Evolutionary conservation across 1,140 invertebrate genomes (phyloP), one percentile per base, ranked within the genome.

Genomic region (Mercenaria mercenaria): DNA sequence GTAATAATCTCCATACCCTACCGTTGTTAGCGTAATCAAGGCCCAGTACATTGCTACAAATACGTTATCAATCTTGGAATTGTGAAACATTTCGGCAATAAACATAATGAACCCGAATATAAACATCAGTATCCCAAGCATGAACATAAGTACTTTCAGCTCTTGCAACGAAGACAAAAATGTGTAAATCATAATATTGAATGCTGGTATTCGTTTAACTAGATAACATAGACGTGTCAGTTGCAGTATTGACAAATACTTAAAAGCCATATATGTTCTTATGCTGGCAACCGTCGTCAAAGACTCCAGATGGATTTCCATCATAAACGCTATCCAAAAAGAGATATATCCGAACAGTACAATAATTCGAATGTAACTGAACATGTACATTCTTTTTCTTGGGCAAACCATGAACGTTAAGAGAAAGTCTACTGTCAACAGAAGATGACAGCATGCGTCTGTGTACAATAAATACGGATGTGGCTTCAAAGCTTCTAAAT

Each of bases 11-110:
- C 95, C 95, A 88, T 96, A 96, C 23, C 95, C 96, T 15, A 96
- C 95, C 29, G 95, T 95, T 61, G 95, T 95, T 93, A 95, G 96
- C 34, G 96, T 96, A 83, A 96, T 96, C 29, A 95, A 91, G 13
- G 96, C 95, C 96, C 96, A 96, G 95, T 96, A 96, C 67, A 84
- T 76, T 8, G 64, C 72, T 20, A 61, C 64, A 77, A 89, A 89
- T 23, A 77, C 59, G 56, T 83, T 89, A 39, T 82, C 50, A 11
- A 83, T 69, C 11, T 69, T 76, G 18, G 43, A 43, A 37, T 61
- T 59, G 23, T 74, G 72, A 47, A 86, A 37, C n/a, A 76, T 50
- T 72, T 86, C 84, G 6, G 69, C 34, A 11, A 61, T 29, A 29
- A 76, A 86, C 69, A 86, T 52, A 15, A 50, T 76, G 18, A 52